These are phyloP conservation scores for Melanocharis versteri DNA, from an alignment of 2,113 vertebrate genomes.

Conservation along the genomic window DNA sequence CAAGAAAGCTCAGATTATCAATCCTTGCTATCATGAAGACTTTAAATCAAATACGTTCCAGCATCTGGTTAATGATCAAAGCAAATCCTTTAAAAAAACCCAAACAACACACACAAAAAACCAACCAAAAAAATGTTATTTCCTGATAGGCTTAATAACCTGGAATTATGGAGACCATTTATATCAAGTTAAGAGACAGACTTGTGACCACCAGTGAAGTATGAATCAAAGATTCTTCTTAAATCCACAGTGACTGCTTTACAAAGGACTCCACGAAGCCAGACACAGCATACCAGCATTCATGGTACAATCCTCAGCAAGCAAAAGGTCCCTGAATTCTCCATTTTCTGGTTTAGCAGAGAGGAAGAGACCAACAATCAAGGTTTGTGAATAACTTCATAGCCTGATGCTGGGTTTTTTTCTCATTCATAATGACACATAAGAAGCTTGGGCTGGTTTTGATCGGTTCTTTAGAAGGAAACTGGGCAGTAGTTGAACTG, in stretches of 20 bases:
- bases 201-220: constrained; percentile 10
- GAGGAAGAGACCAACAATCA: background rate
- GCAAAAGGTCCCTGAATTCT: background rate
- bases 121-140: background rate
- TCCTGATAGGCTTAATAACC: constrained; percentile 29
- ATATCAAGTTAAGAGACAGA: background rate
- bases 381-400: background rate
- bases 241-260: background rate
- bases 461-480: background rate
- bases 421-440: background rate
- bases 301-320: background rate
- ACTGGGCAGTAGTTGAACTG: background rate
- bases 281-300: background rate
- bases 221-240: background rate
- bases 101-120: background rate
- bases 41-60: constrained; percentile 50
- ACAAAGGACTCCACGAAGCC: background rate
- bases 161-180: background rate
- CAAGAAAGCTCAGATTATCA: constrained; percentile 60
- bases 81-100: background rate
- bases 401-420: background rate
- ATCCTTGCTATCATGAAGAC: constrained; percentile 48
- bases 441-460: background rate
- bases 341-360: background rate
- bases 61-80: constrained; percentile 56